Conservation (phyloP, 2,113 vertebrate species). For the Morone chrysops region DNA sequence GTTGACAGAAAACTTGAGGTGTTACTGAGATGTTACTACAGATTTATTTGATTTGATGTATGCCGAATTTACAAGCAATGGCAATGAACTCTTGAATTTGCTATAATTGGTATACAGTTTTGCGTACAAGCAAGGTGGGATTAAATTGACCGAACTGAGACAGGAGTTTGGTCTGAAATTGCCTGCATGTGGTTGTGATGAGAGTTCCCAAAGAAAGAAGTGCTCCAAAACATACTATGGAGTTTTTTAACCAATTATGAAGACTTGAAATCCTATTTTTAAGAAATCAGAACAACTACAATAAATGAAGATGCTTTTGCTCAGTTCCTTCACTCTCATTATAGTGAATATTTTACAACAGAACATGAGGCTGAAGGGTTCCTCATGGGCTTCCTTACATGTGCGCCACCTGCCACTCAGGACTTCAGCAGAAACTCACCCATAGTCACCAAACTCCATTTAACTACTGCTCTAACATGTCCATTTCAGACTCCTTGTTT, state of each 20-base stretch:
- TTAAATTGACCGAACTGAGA: not conserved
- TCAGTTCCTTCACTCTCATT: not conserved
- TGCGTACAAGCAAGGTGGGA: too few relatives aligned
- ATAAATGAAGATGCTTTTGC: not conserved
- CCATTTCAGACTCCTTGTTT: conserved; percentile 47
- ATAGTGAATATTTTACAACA: not conserved
- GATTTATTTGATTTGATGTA: not conserved
- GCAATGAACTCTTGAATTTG: not conserved
- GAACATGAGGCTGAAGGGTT: not conserved
- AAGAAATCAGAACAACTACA: not conserved
- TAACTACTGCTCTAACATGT: conserved; percentile 5
- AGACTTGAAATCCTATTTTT: not conserved
- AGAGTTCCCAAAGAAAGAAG: not conserved
- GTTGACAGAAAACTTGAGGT: not conserved
- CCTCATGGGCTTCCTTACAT: not conserved
- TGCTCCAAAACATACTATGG: not conserved
- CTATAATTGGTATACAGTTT: not conserved
- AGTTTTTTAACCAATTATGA: not conserved
- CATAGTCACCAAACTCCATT: not conserved
- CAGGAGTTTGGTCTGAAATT: not conserved
- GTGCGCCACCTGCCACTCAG: not conserved
- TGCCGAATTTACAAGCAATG: not conserved
- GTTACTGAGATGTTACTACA: not conserved
- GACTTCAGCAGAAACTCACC: not conserved
- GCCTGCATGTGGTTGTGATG: too few relatives aligned